Percentiles rank a stretch among this genome's conserved stretches.
Conservation (phyloP, 2,797 vertebrate species). For the Streptopelia turtur region DNA sequence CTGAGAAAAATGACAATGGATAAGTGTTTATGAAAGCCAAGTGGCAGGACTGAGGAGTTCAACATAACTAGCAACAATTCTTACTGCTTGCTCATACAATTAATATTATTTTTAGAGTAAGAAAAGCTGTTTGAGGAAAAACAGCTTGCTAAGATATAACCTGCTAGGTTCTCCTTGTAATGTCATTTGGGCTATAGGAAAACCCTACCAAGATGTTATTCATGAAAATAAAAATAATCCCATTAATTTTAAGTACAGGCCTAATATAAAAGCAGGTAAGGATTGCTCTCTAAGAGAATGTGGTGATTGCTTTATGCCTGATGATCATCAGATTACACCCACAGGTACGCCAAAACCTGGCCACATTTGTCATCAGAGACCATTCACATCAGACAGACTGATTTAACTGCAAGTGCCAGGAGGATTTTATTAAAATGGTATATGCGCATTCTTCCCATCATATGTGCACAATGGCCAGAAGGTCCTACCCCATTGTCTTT, state of each 20-base stretch:
- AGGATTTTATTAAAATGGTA: not conserved
- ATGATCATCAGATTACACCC: not conserved
- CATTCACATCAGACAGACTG: not conserved
- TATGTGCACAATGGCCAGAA: not conserved
- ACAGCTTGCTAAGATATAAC: not conserved
- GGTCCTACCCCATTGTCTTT: not conserved
- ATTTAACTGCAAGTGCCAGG: not conserved
- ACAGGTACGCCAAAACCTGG: not conserved
- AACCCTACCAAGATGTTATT: rapidly evolving
- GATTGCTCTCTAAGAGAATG: not conserved
- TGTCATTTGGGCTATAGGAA: not conserved
- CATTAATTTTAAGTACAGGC: not conserved
- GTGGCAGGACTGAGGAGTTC: not conserved
- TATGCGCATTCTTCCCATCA: not conserved
- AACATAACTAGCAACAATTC: not conserved
- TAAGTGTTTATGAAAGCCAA: not conserved
- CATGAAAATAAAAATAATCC: not conserved
- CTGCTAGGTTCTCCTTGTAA: not conserved
- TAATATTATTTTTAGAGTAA: not conserved
- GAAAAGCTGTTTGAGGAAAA: not conserved
- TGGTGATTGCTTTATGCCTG: not conserved
- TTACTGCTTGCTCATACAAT: not conserved
- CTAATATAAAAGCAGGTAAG: not conserved
- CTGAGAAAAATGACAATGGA: not conserved
- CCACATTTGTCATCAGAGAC: not conserved